These are phyloP conservation scores for Rostratula benghalensis DNA, from an alignment of 2,113 vertebrate genomes.

Conservation along the genomic window DNA sequence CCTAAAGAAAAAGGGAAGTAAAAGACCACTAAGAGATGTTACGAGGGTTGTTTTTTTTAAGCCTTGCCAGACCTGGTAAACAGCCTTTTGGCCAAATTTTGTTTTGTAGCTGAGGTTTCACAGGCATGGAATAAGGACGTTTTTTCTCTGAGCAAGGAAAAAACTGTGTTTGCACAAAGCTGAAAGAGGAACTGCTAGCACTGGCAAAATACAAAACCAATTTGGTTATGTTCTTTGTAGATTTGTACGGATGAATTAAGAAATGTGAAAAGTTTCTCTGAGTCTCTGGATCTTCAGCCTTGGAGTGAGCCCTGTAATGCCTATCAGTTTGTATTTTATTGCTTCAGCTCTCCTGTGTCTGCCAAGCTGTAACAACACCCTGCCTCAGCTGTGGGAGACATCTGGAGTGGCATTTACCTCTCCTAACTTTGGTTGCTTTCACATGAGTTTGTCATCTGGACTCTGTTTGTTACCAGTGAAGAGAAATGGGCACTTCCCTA, in stretches of 20 bases:
- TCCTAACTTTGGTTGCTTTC: neutral
- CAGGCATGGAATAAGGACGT: neutral
- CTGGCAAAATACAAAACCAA: neutral
- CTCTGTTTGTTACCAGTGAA: neutral
- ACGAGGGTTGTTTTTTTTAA: neutral
- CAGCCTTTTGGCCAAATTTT: neutral
- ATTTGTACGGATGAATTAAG: neutral
- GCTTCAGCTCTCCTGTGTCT: neutral
- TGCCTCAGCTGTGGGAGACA: neutral
- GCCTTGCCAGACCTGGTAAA: neutral
- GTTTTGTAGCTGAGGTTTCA: neutral
- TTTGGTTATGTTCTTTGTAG: neutral
- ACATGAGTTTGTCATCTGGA: neutral
- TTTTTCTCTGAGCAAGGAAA: neutral
- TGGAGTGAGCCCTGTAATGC: neutral
- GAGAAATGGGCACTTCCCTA: neutral
- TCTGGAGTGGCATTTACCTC: neutral
- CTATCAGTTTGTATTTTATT: neutral
- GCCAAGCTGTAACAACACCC: neutral
- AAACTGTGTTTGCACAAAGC: neutral
- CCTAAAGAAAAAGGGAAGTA: neutral
- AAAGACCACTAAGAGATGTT: neutral
- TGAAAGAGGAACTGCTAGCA: neutral
- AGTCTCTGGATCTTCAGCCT: neutral
- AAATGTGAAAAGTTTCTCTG: neutral